phyloP scores from a whole-genome alignment of 2,113 vertebrate species.

The Anarhynchus alexandrinus region DNA sequence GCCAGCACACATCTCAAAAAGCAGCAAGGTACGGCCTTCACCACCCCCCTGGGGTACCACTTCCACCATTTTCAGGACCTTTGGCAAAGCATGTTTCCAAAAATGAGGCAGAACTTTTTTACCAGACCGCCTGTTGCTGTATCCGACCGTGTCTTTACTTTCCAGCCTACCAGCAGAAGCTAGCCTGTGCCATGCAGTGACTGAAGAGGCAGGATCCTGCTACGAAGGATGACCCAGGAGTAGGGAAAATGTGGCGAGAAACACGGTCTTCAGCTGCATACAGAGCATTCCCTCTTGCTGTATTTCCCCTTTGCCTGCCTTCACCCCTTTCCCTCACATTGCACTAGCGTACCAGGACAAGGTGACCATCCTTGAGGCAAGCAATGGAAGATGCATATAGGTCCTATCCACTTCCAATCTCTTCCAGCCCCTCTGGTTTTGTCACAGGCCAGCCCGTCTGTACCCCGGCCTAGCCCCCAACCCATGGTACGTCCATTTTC shows the following conservation, averaged over 20 bases:
- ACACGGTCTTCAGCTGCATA: background rate
- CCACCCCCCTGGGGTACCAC: background rate
- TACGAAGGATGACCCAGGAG: background rate
- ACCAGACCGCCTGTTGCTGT: background rate
- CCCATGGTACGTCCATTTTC: background rate
- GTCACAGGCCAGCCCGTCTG: background rate
- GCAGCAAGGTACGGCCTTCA: background rate
- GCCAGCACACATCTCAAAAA: background rate
- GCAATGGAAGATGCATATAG: background rate
- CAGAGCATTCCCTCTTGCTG: background rate
- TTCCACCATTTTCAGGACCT: background rate
- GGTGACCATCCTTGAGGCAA: background rate
- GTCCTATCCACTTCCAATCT: too few species aligned
- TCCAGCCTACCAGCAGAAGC: background rate
- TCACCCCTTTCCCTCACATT: background rate
- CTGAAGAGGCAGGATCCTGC: background rate
- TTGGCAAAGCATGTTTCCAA: background rate
- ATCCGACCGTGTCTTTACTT: background rate
- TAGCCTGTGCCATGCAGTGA: background rate
- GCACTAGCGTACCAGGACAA: rapidly evolving
- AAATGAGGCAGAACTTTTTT: background rate
- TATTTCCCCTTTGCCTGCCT: background rate
- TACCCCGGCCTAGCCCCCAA: background rate
- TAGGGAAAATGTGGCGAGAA: background rate
- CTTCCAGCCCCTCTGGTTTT: background rate